Percentiles rank a stretch among this genome's conserved stretches.
phyloP scores from a whole-genome alignment of 2,113 vertebrate genomes.

The Pongo abelii region DNA sequence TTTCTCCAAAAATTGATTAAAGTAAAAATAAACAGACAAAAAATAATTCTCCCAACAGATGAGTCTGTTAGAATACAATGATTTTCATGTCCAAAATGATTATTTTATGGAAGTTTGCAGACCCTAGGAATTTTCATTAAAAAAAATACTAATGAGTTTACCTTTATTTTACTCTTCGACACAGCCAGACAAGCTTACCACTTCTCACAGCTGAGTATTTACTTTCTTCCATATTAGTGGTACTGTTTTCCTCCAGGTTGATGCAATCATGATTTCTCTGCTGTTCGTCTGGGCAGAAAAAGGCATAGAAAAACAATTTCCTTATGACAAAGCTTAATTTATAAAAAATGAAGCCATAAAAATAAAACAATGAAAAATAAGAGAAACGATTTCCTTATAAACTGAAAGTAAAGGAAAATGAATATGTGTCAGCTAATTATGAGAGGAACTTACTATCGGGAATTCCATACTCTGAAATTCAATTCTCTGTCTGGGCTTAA shows the following conservation, averaged over 20 bases:
- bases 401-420: neutral
- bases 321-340: too few species aligned
- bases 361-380: too few species aligned
- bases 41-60: neutral
- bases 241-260: too few species aligned
- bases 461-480: neutral
- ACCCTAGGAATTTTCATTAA: neutral
- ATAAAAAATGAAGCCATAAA: too few species aligned
- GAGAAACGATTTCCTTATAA: neutral
- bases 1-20: neutral
- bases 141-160: neutral
- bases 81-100: neutral
- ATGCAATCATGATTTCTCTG: neutral
- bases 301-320: neutral
- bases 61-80: neutral
- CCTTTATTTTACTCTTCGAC: neutral
- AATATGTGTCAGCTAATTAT: too few species aligned
- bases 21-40: neutral
- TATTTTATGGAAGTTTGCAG: neutral
- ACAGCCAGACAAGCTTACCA: neutral
- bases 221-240: neutral
- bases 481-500: neutral
- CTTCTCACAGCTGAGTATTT: neutral
- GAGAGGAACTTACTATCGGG: neutral
- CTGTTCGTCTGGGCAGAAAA: neutral